Evolutionary conservation across 2,113 vertebrate genomes (phyloP).

Genomic region (Pangasianodon hypophthalmus): DNA sequence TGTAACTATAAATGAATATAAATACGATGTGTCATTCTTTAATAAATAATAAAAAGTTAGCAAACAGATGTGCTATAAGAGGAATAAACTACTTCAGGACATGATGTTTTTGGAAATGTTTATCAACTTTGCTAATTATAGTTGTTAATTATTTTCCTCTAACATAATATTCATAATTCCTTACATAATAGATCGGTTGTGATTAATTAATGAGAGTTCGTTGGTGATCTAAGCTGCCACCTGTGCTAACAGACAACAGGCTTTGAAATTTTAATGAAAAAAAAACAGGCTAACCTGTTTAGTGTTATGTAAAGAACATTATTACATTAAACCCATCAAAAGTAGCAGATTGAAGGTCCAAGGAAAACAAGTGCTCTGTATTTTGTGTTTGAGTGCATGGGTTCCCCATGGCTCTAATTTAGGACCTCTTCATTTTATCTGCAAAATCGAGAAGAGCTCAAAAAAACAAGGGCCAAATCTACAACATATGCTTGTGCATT

Average conservation of each 20-base stretch:
- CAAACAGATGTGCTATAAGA: neutral
- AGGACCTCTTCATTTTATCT: conserved; percentile 37
- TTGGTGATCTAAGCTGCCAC: neutral
- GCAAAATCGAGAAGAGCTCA: conserved; percentile 30
- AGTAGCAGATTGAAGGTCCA: neutral
- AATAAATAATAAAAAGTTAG: neutral
- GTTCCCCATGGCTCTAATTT: conserved; percentile 30
- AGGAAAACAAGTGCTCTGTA: conserved; percentile 33
- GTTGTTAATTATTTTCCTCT: neutral
- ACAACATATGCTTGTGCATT: conserved; percentile 11
- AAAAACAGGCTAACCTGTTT: neutral
- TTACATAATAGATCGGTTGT: neutral
- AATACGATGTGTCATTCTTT: neutral
- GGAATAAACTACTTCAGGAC: neutral
- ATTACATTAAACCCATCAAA: neutral
- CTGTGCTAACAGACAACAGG: neutral
- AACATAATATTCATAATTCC: neutral
- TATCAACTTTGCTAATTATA: neutral
- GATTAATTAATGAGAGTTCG: neutral
- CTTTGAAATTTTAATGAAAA: neutral
- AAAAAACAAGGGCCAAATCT: conserved; percentile 38
- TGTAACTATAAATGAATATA: neutral
- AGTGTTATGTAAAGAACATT: neutral
- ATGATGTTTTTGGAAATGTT: neutral
- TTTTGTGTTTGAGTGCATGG: conserved; percentile 2